Evolutionary conservation across 2,888 invertebrate genomes (phyloP).

Genomic region (Halictus ligatus): DNA sequence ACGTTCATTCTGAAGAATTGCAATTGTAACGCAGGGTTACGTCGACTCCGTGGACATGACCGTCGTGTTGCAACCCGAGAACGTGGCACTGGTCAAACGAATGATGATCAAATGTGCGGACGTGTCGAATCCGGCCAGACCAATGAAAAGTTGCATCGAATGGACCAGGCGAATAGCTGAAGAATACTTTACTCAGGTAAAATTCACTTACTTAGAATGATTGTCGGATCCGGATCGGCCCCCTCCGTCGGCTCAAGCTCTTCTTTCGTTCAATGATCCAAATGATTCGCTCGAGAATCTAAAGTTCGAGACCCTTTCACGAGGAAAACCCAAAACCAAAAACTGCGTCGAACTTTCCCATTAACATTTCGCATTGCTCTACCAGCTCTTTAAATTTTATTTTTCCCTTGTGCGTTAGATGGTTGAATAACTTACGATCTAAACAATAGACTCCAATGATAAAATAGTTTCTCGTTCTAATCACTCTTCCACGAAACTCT

Average conservation of each 20-base stretch:
- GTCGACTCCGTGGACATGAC: conserved; percentile 77
- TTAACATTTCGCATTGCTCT: neutral
- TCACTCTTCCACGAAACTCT: neutral
- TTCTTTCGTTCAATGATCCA: neutral
- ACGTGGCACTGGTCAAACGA: conserved; percentile 93
- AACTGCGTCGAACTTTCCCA: neutral
- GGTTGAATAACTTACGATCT: neutral
- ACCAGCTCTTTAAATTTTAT: neutral
- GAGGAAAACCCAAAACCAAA: neutral
- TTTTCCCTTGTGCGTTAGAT: neutral
- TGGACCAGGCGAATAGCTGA: conserved; percentile 99
- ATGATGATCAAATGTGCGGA: conserved; percentile 99
- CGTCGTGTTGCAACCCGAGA: conserved; percentile 89
- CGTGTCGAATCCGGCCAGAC: conserved; percentile 97
- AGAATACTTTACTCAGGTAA: conserved; percentile 96
- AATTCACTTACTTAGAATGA: conserved; percentile 12
- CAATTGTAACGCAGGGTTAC: conserved; percentile 64
- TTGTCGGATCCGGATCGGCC: neutral
- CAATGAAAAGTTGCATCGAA: conserved; percentile 92
- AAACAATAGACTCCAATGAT: neutral
- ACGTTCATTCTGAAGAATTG: neutral
- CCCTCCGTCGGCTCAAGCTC: neutral
- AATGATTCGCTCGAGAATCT: neutral
- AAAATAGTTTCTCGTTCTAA: neutral
- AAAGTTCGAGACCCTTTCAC: neutral